Evolutionary conservation across 2,888 invertebrate genomes (phyloP).

Genomic region (Thyatira batis): DNA sequence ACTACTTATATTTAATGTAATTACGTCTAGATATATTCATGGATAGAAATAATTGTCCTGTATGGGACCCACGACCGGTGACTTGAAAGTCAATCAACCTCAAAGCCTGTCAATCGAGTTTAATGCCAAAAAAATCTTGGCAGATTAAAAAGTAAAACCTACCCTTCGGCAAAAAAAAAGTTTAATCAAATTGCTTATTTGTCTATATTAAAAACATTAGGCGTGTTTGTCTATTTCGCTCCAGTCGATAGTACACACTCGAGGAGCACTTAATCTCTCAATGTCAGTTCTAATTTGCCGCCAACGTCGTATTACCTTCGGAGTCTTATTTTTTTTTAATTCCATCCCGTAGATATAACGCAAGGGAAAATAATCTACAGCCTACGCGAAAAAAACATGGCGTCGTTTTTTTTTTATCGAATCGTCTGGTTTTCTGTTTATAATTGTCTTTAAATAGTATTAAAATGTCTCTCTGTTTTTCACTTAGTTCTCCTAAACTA

Average conservation of each 20-base stretch:
- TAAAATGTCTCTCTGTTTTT: too few species aligned
- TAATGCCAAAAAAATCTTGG: constrained; percentile 7
- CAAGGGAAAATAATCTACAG: constrained; percentile 71
- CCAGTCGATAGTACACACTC: constrained; percentile 49
- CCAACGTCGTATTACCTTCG: constrained; percentile 75
- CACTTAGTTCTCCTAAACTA: too few species aligned
- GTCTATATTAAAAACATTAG: constrained; percentile 37
- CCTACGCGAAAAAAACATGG: constrained; percentile 44
- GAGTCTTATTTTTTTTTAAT: constrained; percentile 75
- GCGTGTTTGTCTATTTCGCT: constrained; percentile 43
- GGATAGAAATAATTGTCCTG: too few species aligned
- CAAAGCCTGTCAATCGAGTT: too few species aligned
- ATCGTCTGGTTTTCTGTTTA: too few species aligned
- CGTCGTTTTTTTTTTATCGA: not conserved
- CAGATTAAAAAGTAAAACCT: constrained; percentile 16
- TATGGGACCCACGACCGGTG: too few species aligned
- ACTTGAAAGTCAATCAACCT: too few species aligned
- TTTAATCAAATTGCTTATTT: constrained; percentile 51
- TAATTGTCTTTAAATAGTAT: too few species aligned
- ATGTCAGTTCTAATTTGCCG: constrained; percentile 79
- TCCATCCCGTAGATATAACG: constrained; percentile 50
- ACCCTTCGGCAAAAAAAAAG: constrained; percentile 20
- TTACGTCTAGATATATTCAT: too few species aligned
- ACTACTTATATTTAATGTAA: too few species aligned
- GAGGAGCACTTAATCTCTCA: constrained; percentile 77